Evolutionary conservation across 2,888 invertebrate species (phyloP), one percentile per base, ranked within the genome.

Genomic region (Cylloceria caligata): DNA sequence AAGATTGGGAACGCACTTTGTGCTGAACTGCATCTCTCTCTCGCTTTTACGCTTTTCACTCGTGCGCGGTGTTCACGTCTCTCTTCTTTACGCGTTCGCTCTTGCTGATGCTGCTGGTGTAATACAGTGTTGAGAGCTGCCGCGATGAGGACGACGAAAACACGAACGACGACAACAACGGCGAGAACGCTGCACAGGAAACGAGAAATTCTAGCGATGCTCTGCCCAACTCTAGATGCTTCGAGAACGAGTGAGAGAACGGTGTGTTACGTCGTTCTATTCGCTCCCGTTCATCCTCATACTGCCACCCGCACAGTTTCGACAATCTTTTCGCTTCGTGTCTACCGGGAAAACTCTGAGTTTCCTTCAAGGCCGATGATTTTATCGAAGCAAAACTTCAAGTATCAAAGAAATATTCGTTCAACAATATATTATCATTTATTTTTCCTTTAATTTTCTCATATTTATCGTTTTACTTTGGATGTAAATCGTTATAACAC

Each of bases 1-100:
- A 67, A 81, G 81, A 85, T 85, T 85, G 84, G 83, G 81, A 83
- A 85, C 83, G 83, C 84, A 83, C 83, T 85, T 85, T 85, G 83
- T 84, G 68, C 80, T 69, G 30, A 55, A 45, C 45, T 45, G 30
- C 65, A 21, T 57, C 47, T 64, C 80, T 73, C 71, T 64, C 62
- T 64, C 69, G 64, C 68, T 69, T 62, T 64, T 65, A 24, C 52
- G 27, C 45, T 49, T 49, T 62, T 67, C 42, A 9, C 34, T 62
- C 60, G 34, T 39, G 57, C 47, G 16, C 19, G 36, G 21, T 67
- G 47, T 30, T 55, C 39, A 21, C 80, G 16, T 67, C 30, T 24
- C 49, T 75, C 47, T 76, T 42, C 74, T 21, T 60, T n/a, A 57
- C 62, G 30, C 62, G 30, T 42, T 39, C 39, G 77, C 57, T 78